These are phyloP conservation scores for Anthonomus grandis DNA, from an alignment of 1,140 invertebrate species.

Conservation along the genomic window DNA sequence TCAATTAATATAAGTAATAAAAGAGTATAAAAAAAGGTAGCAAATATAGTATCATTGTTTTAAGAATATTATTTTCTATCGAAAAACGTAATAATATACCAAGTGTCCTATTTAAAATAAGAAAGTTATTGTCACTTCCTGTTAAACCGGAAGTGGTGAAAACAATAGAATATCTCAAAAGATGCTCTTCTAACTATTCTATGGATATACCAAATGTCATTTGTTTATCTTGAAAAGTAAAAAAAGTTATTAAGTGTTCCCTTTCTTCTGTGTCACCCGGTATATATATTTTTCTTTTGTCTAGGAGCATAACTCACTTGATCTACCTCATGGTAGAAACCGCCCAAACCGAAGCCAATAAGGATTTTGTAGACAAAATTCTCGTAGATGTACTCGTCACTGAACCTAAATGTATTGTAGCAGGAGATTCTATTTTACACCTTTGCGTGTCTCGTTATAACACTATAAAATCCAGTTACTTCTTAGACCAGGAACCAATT, in stretches of 20 bases:
- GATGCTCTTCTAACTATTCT: too few species aligned
- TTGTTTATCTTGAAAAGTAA: background rate
- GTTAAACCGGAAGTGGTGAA: too few species aligned
- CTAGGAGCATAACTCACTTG: constrained; percentile 73
- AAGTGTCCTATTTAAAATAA: too few species aligned
- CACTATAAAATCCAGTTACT: constrained; percentile 73
- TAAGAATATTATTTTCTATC: too few species aligned
- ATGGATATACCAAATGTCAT: background rate
- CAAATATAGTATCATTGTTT: too few species aligned
- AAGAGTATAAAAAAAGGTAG: too few species aligned
- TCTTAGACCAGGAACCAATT: constrained; percentile 68
- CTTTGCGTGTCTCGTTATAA: constrained; percentile 75
- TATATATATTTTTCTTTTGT: background rate
- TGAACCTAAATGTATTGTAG: constrained; percentile 67
- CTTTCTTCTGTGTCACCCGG: too few species aligned
- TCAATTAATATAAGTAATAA: too few species aligned
- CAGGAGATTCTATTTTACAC: constrained; percentile 76
- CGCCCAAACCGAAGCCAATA: constrained; percentile 53
- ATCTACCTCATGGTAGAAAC: constrained; percentile 72
- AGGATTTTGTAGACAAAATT: constrained; percentile 47
- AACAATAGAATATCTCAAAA: too few species aligned
- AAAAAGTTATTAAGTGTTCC: background rate
- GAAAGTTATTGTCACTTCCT: too few species aligned
- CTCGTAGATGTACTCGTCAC: constrained; percentile 56
- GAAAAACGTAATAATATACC: too few species aligned